Conservation (phyloP, 2,113 vertebrate genomes). For the Climacteris rufus region DNA sequence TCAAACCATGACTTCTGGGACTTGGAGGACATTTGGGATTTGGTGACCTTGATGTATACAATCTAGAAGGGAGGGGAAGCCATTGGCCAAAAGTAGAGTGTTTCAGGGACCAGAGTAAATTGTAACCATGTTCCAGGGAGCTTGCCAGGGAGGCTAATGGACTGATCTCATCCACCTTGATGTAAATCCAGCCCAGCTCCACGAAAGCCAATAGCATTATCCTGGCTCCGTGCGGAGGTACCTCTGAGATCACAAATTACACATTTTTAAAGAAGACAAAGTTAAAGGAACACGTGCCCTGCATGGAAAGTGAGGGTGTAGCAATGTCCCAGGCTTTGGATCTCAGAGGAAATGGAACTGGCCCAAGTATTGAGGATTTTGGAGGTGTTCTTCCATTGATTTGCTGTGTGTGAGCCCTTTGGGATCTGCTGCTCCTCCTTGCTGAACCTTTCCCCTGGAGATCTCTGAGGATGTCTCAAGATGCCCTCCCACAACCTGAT, state of each 20-base stretch:
- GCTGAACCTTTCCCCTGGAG: background rate
- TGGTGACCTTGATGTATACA: background rate
- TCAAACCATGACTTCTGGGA: background rate
- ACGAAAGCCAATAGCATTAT: background rate
- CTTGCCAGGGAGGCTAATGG: slow-evolving; percentile 43
- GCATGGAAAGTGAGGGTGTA: background rate
- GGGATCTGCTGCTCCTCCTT: background rate
- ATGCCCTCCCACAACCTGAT: background rate
- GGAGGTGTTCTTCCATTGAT: background rate
- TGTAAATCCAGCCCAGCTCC: slow-evolving; percentile 51
- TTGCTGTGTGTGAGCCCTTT: background rate
- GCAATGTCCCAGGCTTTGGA: background rate
- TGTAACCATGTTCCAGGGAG: slow-evolving; percentile 53
- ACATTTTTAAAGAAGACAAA: background rate
- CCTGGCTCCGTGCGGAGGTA: background rate
- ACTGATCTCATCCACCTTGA: slow-evolving; percentile 66
- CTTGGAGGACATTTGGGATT: background rate
- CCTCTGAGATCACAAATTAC: slow-evolving; percentile 2
- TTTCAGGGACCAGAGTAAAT: slow-evolving; percentile 45
- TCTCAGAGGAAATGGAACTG: background rate
- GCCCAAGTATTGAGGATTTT: background rate
- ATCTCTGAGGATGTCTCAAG: background rate
- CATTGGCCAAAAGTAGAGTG: background rate
- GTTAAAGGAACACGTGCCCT: background rate
- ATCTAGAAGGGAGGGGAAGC: background rate